Base-by-base conservation (phyloP, 1,140 invertebrate species). In the Drosophila santomea region DNA sequence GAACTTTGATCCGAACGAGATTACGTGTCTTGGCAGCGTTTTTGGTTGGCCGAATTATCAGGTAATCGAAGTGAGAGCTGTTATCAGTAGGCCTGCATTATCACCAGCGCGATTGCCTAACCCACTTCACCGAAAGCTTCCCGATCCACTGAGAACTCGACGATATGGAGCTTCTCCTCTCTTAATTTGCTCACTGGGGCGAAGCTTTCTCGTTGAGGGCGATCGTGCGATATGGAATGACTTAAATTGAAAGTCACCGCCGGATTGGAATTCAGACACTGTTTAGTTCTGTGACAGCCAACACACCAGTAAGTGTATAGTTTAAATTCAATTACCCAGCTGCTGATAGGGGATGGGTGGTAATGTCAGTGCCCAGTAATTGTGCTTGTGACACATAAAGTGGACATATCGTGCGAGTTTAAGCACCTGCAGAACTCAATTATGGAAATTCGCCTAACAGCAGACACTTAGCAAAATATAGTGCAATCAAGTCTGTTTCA, bases 211-310 rank as follows among this genome's bases (percentile, higher is more conserved):
- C 55, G 23, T 23, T 20, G 25, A 12, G 44, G 28, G 50, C 76
- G 78, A 89, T 84, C 80, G 84, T 57, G 66, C 64, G 67, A 68
- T 59, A 50, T 75, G 76, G 60, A 80, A 89, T 68, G 80, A 90
- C 74, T 91, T 91, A 91, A 91, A 91, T 91, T 91, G 72, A 79
- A 79, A 68, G 78, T 51, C 68, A 52, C 50, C 71, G 54, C 62
- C 68, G 43, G 77, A 58, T 68, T 66, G 71, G 63, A 61, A 89
- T 72, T 91, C 88, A 91, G 71, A 91, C 74, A 76, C 78, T 84
- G 78, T 66, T 78, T 75, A 73, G 89, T 90, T 84, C 66, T 88
- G 60, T 45, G 20, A 36, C 59, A 58, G 83, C 36, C 66, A 74
- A 86, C 78, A 78, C 64, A 63, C 55, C 68, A 69, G 85, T 90